These are phyloP conservation scores for Tragopan temminckii DNA, from an alignment of 2,797 vertebrate genomes.

Conservation along the genomic window DNA sequence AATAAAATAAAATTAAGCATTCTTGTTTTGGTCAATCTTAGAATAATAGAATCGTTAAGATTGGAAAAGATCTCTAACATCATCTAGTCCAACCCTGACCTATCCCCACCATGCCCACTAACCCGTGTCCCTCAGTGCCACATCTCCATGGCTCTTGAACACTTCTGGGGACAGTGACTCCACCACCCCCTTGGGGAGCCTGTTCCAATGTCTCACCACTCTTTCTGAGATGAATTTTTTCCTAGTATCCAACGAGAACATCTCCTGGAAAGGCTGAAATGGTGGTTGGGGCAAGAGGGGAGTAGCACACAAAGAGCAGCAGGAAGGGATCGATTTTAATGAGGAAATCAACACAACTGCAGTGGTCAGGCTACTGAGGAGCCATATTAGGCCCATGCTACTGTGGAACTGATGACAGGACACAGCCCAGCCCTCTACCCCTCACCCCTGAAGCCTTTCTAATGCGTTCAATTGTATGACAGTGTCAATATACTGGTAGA, in stretches of 20 bases:
- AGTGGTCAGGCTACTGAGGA: not conserved
- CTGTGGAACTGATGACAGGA: not conserved
- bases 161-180: no score
- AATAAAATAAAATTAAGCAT: not conserved
- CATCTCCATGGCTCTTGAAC: no score
- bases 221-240: no score
- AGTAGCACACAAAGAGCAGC: no score
- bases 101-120: no score
- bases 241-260: no score
- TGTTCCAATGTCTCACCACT: no score
- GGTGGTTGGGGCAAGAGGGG: accelerated
- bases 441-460: not conserved
- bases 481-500: not conserved
- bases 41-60: no score
- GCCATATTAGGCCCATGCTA: not conserved
- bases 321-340: not conserved
- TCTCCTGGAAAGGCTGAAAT: not conserved
- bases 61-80: no score
- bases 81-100: no score
- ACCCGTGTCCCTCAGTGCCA: no score
- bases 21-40: not conserved
- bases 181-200: no score
- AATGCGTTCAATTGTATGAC: not conserved
- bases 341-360: not conserved
- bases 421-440: not conserved